These are phyloP conservation scores for Chrysocyon brachyurus DNA, from an alignment of 2,797 vertebrate species.

Conservation along the genomic window DNA sequence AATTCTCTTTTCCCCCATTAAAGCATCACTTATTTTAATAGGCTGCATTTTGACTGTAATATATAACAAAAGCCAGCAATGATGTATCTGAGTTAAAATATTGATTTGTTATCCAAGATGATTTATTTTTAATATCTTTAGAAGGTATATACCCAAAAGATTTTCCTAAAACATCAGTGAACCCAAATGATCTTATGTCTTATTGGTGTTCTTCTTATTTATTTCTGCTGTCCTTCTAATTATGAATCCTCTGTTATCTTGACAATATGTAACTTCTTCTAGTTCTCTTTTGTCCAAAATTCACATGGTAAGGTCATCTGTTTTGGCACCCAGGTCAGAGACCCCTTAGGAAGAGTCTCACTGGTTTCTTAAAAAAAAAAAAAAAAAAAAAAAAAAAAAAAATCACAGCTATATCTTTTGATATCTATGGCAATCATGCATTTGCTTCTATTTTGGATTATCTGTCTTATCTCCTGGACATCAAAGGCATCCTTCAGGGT, in stretches of 20 bases:
- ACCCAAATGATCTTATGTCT: background rate
- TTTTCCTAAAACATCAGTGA: conserved; percentile 15
- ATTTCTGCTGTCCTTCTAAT: background rate
- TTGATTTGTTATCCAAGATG: background rate
- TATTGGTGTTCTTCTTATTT: background rate
- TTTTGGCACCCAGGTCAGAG: background rate
- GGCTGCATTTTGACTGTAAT: conserved; percentile 23
- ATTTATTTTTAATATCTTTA: conserved; percentile 8
- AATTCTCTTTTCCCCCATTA: conserved; percentile 13
- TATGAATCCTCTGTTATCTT: background rate
- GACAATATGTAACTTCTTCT: conserved; percentile 40
- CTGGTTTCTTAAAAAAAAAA: background rate
- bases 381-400: background rate
- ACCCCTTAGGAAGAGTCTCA: background rate
- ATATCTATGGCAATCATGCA: conserved; percentile 23
- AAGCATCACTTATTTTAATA: conserved; percentile 4
- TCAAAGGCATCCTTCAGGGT: conserved; percentile 63
- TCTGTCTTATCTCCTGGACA: conserved; percentile 72
- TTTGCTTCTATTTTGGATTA: conserved; percentile 66
- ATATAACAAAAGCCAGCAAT: background rate
- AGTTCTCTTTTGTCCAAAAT: background rate
- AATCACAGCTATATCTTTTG: conserved; percentile 14
- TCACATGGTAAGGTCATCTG: background rate
- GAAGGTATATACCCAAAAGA: background rate
- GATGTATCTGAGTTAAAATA: conserved; percentile 14